Evolutionary conservation across 2,113 vertebrate species (phyloP).

Genomic region (Columbina picui): DNA sequence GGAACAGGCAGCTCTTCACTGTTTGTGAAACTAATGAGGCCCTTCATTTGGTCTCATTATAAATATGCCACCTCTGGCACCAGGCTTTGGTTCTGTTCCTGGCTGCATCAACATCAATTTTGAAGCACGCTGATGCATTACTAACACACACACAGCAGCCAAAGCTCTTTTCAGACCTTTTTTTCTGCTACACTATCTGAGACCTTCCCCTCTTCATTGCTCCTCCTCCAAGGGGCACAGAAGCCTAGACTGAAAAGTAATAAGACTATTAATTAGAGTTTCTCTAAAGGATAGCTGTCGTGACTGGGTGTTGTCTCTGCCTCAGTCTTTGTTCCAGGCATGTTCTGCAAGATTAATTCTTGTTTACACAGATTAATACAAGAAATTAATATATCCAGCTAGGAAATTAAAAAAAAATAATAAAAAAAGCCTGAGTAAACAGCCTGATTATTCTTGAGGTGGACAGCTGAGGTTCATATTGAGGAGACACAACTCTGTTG

Average conservation of each 20-base stretch:
- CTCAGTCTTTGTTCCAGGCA: constrained; percentile 8
- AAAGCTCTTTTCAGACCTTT: constrained; percentile 56
- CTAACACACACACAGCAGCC: constrained; percentile 63
- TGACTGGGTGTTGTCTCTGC: constrained; percentile 43
- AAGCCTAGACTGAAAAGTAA: constrained; percentile 80
- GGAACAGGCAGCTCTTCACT: constrained; percentile 62
- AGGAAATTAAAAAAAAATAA: background rate
- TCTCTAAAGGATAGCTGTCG: constrained; percentile 51
- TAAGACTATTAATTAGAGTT: constrained; percentile 84
- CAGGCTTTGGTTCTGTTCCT: constrained; percentile 63
- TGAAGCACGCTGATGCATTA: constrained; percentile 60
- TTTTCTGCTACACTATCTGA: background rate
- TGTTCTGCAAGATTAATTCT: background rate
- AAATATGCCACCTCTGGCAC: constrained; percentile 64
- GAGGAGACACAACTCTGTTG: background rate
- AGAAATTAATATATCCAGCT: background rate
- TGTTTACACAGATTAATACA: constrained; percentile 46
- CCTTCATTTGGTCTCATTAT: constrained; percentile 69
- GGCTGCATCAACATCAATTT: constrained; percentile 72
- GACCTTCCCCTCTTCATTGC: constrained; percentile 5
- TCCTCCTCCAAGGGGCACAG: constrained; percentile 44
- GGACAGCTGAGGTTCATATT: background rate
- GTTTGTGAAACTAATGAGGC: constrained; percentile 66
- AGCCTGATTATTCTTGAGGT: background rate
- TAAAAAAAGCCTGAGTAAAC: background rate